phyloP scores from a whole-genome alignment of 2,113 vertebrate genomes.

The Leptosomus discolor region DNA sequence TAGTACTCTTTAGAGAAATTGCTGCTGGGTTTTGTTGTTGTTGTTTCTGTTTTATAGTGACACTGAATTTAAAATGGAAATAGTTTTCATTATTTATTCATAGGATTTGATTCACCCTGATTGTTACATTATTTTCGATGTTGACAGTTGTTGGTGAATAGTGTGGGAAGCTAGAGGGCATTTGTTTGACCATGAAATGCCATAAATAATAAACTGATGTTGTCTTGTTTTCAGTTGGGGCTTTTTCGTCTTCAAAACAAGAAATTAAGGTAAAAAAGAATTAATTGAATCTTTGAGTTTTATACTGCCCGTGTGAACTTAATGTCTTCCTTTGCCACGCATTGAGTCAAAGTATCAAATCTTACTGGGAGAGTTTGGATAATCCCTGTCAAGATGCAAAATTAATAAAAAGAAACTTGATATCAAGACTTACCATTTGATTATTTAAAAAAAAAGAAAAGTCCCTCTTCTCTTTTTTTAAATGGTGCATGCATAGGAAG shows the following conservation, averaged over 20 bases:
- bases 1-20: constrained; percentile 20
- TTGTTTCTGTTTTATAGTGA: constrained; percentile 3
- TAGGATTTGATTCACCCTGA: constrained; percentile 42
- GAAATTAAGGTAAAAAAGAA: background rate
- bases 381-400: background rate
- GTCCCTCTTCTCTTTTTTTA: background rate
- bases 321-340: background rate
- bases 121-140: constrained; percentile 34
- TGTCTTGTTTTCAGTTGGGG: background rate
- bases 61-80: constrained; percentile 43
- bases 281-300: background rate
- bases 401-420: background rate
- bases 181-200: constrained; percentile 50
- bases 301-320: background rate
- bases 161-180: background rate
- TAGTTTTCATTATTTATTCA: constrained; percentile 57
- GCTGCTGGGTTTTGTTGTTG: background rate
- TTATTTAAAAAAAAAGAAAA: background rate
- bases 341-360: background rate
- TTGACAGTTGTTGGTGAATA: constrained; percentile 35
- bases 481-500: background rate
- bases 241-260: background rate
- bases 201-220: constrained; percentile 30
- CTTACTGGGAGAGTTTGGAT: background rate
- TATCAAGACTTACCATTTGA: background rate